Evolutionary conservation across 2,888 invertebrate species (phyloP).

Genomic region (Caenorhabditis sinica): DNA sequence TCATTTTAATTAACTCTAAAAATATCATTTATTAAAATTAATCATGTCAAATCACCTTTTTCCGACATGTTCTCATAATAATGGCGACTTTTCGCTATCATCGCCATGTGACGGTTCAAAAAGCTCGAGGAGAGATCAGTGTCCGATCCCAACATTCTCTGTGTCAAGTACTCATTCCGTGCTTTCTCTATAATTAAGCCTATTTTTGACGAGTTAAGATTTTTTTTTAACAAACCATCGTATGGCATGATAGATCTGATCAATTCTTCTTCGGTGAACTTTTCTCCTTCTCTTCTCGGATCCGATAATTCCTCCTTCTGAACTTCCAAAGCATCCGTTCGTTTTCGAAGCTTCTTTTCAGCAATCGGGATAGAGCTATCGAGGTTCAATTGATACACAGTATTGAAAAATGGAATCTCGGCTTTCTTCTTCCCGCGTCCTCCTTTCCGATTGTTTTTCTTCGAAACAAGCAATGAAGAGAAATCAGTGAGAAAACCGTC

Average conservation of each 20-base stretch:
- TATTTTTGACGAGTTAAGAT: too few species aligned
- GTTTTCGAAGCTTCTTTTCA: neutral
- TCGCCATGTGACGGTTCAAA: constrained; percentile 10
- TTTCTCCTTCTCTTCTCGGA: neutral
- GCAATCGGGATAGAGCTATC: neutral
- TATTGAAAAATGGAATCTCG: neutral
- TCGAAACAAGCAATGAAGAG: neutral
- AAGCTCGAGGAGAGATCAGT: constrained; percentile 1
- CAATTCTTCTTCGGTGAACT: constrained; percentile 39
- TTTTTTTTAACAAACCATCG: constrained; percentile 7
- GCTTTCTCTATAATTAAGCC: too few species aligned
- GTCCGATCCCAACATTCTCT: constrained; percentile 8
- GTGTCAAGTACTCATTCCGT: constrained; percentile 1
- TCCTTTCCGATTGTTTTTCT: constrained; percentile 29
- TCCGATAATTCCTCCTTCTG: constrained; percentile 2
- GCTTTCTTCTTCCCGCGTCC: constrained; percentile 29
- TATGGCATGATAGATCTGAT: constrained; percentile 28
- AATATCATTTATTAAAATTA: neutral
- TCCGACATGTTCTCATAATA: constrained; percentile 15
- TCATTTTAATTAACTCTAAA: constrained; percentile 31
- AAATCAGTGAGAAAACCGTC: neutral
- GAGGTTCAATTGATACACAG: neutral
- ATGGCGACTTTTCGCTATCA: neutral
- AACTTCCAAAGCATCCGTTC: neutral
- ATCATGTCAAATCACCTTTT: constrained; percentile 17